Conservation (phyloP, 2,797 vertebrate genomes). For the Microhierax caerulescens region DNA sequence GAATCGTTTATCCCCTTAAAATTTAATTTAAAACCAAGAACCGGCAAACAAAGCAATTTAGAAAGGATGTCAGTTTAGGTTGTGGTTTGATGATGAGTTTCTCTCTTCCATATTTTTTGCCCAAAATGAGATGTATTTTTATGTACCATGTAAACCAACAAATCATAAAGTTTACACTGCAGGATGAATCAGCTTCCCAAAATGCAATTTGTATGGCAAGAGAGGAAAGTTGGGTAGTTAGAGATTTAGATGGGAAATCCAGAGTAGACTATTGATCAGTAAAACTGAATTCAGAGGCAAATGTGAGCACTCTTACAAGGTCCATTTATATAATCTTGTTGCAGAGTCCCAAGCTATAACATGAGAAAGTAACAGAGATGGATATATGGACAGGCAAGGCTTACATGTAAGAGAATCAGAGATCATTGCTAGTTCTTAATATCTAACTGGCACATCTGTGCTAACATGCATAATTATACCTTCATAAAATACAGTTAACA, state of each 20-base stretch:
- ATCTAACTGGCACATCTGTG: not conserved
- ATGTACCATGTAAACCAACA: not conserved
- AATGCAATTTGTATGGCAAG: not conserved
- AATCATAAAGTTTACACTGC: not conserved
- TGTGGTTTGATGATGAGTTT: not conserved
- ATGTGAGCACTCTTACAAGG: not conserved
- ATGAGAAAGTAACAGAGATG: not conserved
- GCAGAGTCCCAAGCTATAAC: not conserved
- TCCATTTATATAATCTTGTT: not conserved
- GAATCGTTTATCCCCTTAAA: not conserved
- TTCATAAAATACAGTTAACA: not conserved
- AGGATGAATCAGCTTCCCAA: not conserved
- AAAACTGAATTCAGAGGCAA: not conserved
- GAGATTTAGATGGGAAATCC: not conserved
- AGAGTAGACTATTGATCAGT: not conserved
- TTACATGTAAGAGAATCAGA: not conserved
- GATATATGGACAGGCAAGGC: not conserved
- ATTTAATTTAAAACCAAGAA: not conserved
- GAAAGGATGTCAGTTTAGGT: accelerated
- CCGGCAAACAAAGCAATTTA: not conserved
- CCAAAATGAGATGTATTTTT: not conserved
- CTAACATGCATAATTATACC: not conserved
- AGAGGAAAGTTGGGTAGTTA: not conserved
- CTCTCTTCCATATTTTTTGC: not conserved
- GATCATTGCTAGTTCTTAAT: not conserved